These are phyloP conservation scores for Tamandua tetradactyla DNA, from an alignment of 2,797 vertebrate species.

Conservation along the genomic window DNA sequence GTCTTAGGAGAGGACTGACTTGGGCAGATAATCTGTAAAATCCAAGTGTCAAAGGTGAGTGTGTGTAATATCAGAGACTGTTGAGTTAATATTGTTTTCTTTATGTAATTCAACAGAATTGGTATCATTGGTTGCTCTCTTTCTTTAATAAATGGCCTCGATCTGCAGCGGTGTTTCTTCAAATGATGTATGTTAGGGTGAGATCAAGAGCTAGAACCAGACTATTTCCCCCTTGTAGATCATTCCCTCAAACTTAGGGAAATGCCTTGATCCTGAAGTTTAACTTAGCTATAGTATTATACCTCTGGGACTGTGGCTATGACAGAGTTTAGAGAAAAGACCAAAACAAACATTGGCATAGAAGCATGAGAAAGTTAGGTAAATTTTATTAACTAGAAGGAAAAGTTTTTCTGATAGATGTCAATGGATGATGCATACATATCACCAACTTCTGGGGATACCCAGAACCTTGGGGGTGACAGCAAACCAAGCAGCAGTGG, in stretches of 20 bases:
- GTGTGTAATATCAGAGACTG: not conserved
- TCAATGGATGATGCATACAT: not conserved
- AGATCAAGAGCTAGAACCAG: not conserved
- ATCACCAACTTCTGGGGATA: not conserved
- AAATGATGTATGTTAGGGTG: not conserved
- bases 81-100: not conserved
- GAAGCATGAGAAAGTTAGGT: not conserved
- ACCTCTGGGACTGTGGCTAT: not conserved
- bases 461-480: not conserved
- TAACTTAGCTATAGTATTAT: not conserved
- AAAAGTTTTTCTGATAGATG: not conserved
- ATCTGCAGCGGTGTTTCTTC: not conserved
- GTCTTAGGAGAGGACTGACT: not conserved
- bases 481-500: not conserved
- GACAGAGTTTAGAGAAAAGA: not conserved
- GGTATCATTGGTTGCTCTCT: not conserved
- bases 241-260: not conserved
- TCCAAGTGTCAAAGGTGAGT: not conserved
- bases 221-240: not conserved
- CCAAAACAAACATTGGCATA: not conserved
- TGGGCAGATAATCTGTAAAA: not conserved
- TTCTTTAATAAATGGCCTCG: not conserved
- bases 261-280: not conserved
- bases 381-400: not conserved
- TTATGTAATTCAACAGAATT: not conserved